Evolutionary conservation across 2,888 invertebrate genomes (phyloP).

Genomic region (Ichneumoninae sp.): DNA sequence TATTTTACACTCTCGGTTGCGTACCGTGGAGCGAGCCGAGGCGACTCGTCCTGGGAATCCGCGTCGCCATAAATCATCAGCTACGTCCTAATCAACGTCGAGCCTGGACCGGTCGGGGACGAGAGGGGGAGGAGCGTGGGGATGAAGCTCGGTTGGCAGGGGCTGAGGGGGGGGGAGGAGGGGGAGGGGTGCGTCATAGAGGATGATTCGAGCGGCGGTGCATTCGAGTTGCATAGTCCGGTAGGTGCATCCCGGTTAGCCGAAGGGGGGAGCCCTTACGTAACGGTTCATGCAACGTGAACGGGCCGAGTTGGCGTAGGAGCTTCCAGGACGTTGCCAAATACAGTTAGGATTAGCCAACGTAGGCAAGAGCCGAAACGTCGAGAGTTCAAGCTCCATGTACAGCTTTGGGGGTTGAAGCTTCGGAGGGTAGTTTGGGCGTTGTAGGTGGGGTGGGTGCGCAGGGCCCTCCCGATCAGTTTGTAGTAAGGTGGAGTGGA

Average conservation of each 20-base stretch:
- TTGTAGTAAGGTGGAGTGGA: not conserved
- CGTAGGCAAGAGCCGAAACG: slow-evolving; percentile 52
- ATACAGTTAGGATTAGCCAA: slow-evolving; percentile 53
- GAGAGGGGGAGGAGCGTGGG: not conserved
- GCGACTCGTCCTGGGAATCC: slow-evolving; percentile 64
- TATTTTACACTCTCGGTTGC: slow-evolving; percentile 65
- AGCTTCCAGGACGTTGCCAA: slow-evolving; percentile 49
- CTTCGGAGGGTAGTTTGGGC: not conserved
- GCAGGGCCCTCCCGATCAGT: not conserved
- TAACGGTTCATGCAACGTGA: slow-evolving; percentile 47
- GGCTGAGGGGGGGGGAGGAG: not conserved
- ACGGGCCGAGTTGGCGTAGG: slow-evolving; percentile 35
- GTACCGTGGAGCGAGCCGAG: slow-evolving; percentile 29
- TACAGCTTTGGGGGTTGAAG: not conserved
- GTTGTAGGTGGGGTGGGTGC: not conserved
- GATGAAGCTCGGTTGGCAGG: slow-evolving; percentile 17
- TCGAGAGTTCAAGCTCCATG: not conserved
- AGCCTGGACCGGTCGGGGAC: slow-evolving; percentile 50
- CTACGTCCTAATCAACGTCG: slow-evolving; percentile 67
- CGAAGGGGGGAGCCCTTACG: slow-evolving; percentile 10
- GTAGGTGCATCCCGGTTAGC: slow-evolving; percentile 46
- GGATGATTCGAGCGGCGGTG: not conserved
- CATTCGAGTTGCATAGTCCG: slow-evolving; percentile 38
- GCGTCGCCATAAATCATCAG: slow-evolving; percentile 66
- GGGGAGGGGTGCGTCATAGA: not conserved